Evolutionary conservation across 2,888 invertebrate genomes (phyloP).

Genomic region (Acanthosepion pharaonis): DNA sequence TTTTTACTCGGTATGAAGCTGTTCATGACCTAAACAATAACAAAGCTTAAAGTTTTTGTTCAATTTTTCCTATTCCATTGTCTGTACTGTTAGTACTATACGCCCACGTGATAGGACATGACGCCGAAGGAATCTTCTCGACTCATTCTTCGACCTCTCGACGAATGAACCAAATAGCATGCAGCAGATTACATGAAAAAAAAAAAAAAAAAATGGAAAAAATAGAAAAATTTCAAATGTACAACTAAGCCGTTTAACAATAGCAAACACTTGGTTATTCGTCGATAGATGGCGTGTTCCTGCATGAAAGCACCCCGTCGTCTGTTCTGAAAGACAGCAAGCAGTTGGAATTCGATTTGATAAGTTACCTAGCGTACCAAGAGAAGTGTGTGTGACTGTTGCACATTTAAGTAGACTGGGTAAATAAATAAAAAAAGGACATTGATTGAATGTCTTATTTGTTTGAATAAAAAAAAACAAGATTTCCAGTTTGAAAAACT

Average conservation of each 20-base stretch:
- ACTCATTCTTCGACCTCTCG: neutral
- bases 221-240: neutral
- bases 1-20: neutral
- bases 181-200: neutral
- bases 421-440: too few species aligned
- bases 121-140: neutral
- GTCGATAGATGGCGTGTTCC: neutral
- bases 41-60: too few species aligned
- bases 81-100: neutral
- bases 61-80: neutral
- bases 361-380: neutral
- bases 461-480: too few species aligned
- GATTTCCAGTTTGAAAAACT: too few species aligned
- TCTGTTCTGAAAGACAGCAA: neutral
- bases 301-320: neutral
- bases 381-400: too few species aligned
- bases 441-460: too few species aligned
- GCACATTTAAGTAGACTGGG: too few species aligned
- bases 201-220: too few species aligned
- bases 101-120: neutral
- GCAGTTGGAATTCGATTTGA: neutral
- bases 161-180: neutral
- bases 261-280: neutral
- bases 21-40: too few species aligned
- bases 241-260: neutral